phyloP scores from a whole-genome alignment of 2,888 invertebrate species.

The Hyposoter dolosus region DNA sequence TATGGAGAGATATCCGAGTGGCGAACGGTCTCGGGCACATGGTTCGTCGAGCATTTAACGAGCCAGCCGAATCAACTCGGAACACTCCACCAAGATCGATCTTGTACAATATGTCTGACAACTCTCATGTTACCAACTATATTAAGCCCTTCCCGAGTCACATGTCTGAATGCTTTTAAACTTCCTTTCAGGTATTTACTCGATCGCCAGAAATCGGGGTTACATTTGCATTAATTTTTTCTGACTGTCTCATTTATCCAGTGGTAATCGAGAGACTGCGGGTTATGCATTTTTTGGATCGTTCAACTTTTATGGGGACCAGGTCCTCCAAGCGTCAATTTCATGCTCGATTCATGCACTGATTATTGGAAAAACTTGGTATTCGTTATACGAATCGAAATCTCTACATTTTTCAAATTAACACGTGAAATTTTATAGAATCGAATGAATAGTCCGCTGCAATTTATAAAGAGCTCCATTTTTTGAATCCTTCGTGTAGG shows the following conservation, averaged over 20 bases:
- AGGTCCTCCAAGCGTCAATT: neutral
- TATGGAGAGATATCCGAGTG: slow-evolving; percentile 15
- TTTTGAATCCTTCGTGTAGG: neutral
- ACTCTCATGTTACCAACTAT: slow-evolving; percentile 4
- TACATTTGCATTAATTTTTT: neutral
- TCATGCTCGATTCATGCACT: too few relatives aligned
- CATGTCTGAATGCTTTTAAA: neutral
- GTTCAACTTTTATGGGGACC: neutral
- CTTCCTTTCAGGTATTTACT: slow-evolving; percentile 6
- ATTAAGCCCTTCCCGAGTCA: neutral
- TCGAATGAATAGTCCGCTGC: neutral
- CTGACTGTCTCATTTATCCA: neutral
- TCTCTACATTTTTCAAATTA: neutral
- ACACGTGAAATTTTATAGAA: neutral
- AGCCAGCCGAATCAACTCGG: slow-evolving; percentile 48
- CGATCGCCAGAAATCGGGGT: neutral
- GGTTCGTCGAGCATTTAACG: slow-evolving; percentile 65
- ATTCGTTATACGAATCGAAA: neutral
- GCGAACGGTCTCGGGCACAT: slow-evolving; percentile 40
- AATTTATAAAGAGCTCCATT: neutral
- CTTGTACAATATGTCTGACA: slow-evolving; percentile 33
- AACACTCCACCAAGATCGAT: slow-evolving; percentile 47
- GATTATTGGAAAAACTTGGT: too few relatives aligned
- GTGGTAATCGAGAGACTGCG: neutral
- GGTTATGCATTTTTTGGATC: neutral